A percentile compares a stretch with the other conserved stretches of the same genome.
These are phyloP conservation scores for Ptilorrhoa leucosticta DNA, from an alignment of 2,113 vertebrate species.

Conservation along the genomic window DNA sequence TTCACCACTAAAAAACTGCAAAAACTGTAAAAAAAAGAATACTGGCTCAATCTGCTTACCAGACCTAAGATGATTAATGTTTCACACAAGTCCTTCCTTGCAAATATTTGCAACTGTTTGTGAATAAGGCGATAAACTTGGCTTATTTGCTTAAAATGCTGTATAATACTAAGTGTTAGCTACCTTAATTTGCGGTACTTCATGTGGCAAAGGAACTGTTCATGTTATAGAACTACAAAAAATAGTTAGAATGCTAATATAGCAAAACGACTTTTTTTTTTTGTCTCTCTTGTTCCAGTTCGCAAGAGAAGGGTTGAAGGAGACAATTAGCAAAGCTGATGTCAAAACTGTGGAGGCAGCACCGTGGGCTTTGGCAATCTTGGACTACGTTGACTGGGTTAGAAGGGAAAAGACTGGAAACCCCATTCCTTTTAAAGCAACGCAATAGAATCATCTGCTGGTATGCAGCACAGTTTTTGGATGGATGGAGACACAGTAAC, in stretches of 20 bases:
- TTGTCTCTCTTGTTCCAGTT: slow-evolving; percentile 65
- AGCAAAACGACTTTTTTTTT: neutral
- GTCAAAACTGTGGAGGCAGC: slow-evolving; percentile 63
- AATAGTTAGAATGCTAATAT: neutral
- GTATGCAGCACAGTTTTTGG: slow-evolving; percentile 6
- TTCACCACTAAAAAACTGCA: neutral
- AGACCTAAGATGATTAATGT: neutral
- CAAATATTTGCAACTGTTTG: neutral
- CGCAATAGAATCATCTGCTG: slow-evolving; percentile 2
- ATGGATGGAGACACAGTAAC: slow-evolving; percentile 27
- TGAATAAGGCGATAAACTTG: neutral
- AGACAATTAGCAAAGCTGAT: slow-evolving; percentile 71
- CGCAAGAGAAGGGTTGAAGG: slow-evolving; percentile 91
- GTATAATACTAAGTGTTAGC: neutral
- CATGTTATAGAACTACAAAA: neutral
- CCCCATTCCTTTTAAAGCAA: slow-evolving; percentile 40
- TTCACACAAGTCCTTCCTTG: neutral
- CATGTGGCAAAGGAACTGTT: neutral
- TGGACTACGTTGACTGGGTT: slow-evolving; percentile 75
- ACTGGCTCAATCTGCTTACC: neutral
- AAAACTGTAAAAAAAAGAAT: neutral
- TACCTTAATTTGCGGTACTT: neutral
- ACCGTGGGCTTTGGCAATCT: slow-evolving; percentile 65
- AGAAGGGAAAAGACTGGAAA: slow-evolving; percentile 98
- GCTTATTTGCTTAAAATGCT: neutral